These are phyloP conservation scores for Ylistrum balloti DNA, from an alignment of 1,140 invertebrate species.

Conservation along the genomic window DNA sequence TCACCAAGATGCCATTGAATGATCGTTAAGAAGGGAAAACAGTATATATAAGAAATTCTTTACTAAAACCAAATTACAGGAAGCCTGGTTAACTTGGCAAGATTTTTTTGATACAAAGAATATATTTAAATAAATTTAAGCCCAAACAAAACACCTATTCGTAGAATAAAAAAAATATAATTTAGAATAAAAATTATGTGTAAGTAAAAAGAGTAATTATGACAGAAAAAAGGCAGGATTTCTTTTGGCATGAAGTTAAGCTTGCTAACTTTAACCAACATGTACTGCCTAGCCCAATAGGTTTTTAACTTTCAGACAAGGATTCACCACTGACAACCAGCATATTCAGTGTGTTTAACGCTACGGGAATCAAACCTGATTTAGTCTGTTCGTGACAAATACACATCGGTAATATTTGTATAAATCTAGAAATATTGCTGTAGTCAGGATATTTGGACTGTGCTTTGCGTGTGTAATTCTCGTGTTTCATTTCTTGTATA, in stretches of 20 bases:
- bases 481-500: background rate
- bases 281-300: too few relatives aligned
- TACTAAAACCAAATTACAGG: too few relatives aligned
- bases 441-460: background rate
- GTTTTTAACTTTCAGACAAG: background rate
- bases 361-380: background rate
- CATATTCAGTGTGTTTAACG: background rate
- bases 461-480: background rate
- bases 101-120: too few relatives aligned
- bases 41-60: background rate
- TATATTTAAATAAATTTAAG: too few relatives aligned
- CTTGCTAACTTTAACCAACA: too few relatives aligned
- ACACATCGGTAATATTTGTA: background rate
- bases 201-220: too few relatives aligned
- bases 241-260: too few relatives aligned
- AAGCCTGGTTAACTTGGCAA: too few relatives aligned
- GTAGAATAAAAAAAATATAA: too few relatives aligned
- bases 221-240: too few relatives aligned
- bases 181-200: too few relatives aligned
- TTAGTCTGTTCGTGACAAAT: conserved; percentile 1
- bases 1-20: background rate
- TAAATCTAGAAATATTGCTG: background rate
- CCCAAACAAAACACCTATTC: too few relatives aligned
- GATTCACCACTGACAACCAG: background rate
- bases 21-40: background rate